Base-by-base conservation (phyloP, 2,888 invertebrate species). In the Parascotia fuliginaria region DNA sequence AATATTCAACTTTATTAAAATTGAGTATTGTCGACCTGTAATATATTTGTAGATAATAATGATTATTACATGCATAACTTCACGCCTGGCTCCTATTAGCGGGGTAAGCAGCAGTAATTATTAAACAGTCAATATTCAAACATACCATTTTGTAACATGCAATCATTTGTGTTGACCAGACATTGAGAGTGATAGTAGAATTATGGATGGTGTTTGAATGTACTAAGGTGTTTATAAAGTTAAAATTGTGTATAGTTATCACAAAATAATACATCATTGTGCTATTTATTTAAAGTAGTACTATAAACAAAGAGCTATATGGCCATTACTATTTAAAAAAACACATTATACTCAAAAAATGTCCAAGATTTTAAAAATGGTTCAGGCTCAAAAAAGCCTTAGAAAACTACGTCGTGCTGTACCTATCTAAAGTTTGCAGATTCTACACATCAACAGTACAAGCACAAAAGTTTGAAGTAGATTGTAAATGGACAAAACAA, bases 41-140 rank as follows among this genome's bases (percentile, higher is more conserved):
- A n/a, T n/a, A n/a, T n/a, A n/a, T n/a, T n/a, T n/a, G n/a, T n/a
- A n/a, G n/a, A n/a, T n/a, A n/a, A n/a, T n/a, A n/a, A n/a, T n/a
- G n/a, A n/a, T n/a, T n/a, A n/a, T n/a, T n/a, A n/a, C n/a, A n/a
- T n/a, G n/a, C n/a, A n/a, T n/a, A n/a, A n/a, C n/a, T n/a, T n/a
- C n/a, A n/a, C n/a, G n/a, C n/a, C n/a, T n/a, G n/a, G n/a, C n/a
- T n/a, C n/a, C n/a, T n/a, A n/a, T n/a, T n/a, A n/a, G n/a, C n/a
- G n/a, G n/a, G n/a, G n/a, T n/a, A n/a, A n/a, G n/a, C n/a, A n/a
- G n/a, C n/a, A n/a, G n/a, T n/a, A n/a, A n/a, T n/a, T n/a, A n/a
- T n/a, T n/a, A n/a, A 11, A 27, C 66, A 64, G 66, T 49, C 66
- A 64, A 59, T 52, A 65, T 44, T 16, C 48, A 64, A 65, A 47